Evolutionary conservation across 1,140 invertebrate genomes (phyloP), one percentile per base, ranked within the genome.

Genomic region (Psix sp.): DNA sequence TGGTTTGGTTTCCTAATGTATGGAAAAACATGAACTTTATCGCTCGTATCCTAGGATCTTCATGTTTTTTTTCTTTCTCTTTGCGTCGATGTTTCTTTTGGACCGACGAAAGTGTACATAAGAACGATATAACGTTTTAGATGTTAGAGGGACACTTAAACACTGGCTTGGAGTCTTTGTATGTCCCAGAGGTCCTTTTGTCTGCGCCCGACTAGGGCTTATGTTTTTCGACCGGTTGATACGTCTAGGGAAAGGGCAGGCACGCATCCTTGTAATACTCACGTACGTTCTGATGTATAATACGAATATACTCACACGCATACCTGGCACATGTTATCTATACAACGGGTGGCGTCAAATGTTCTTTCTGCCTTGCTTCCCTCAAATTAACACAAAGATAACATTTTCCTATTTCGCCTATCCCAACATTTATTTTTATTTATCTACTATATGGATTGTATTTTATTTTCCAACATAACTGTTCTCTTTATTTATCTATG

Each of bases 221-320:
- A 80, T 76, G 79, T 78, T 78, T 80, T 80, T 24, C 52, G 65
- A 51, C 15, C 51, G 77, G 79, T 56, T 77, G 60, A 67, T 77
- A 76, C 62, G 67, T 17, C 57, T 72, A 75, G 65, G 72, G 72
- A 73, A 77, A 74, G 71, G 54, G 60, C 71, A 73, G 70, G 56
- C 70, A 72, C 71, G 67, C 70, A 76, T 74, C 63, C 73, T 63
- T 73, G 77, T 71, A 66, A 66, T 62, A 67, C 56, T 65, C 67
- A 48, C 62, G 60, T 73, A 73, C 62, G 54, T 73, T 65, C 60
- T 35, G 70, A 60, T 46, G 17, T 59, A 52, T 52, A 54, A 66
- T 24, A 24, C 21, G 3, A 24, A 24, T 24, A n/a, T 59, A 52
- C 62, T 46, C 62, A 56, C 43, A n/a, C 38, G 36, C 16, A 46